Percentiles rank a stretch among this genome's conserved stretches.
Evolutionary conservation across 2,797 vertebrate genomes (phyloP).

Genomic region (Sebastolobus altivelis): DNA sequence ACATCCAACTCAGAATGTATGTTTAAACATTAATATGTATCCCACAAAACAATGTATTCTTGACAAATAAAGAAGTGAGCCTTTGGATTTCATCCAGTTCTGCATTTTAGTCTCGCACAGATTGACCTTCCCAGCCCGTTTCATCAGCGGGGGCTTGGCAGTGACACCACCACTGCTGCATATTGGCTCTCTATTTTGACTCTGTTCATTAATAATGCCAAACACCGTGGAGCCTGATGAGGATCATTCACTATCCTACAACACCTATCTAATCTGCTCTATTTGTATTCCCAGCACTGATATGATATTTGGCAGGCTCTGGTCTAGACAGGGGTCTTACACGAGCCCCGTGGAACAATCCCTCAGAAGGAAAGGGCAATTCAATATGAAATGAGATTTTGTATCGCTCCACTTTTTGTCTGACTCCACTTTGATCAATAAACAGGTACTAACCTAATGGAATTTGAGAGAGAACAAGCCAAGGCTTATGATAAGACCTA

Average conservation of each 20-base stretch:
- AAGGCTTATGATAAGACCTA: constrained; percentile 56
- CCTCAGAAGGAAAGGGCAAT: constrained; percentile 83
- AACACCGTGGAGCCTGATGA: constrained; percentile 61
- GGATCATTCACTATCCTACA: constrained; percentile 53
- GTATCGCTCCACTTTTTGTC: constrained; percentile 74
- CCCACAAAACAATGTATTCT: constrained; percentile 22
- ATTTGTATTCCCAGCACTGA: constrained; percentile 79
- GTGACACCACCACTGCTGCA: constrained; percentile 47
- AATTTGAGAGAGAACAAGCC: constrained; percentile 71
- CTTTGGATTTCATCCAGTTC: constrained; percentile 52
- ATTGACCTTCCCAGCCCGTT: constrained; percentile 65
- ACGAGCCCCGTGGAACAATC: constrained; percentile 62
- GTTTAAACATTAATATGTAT: constrained; percentile 25
- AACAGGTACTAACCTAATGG: constrained; percentile 79
- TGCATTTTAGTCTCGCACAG: constrained; percentile 36
- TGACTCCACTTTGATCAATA: constrained; percentile 82
- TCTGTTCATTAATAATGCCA: constrained; percentile 73
- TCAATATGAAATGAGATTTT: constrained; percentile 83
- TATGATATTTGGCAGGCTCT: constrained; percentile 80
- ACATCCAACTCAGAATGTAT: constrained; percentile 2
- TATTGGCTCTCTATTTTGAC: constrained; percentile 54
- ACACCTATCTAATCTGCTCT: constrained; percentile 64
- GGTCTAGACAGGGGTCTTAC: constrained; percentile 78
- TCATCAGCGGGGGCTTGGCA: constrained; percentile 51
- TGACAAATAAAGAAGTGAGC: neutral